Evolutionary conservation across 1,140 invertebrate genomes (phyloP).

Genomic region (Teleogryllus occipitalis): DNA sequence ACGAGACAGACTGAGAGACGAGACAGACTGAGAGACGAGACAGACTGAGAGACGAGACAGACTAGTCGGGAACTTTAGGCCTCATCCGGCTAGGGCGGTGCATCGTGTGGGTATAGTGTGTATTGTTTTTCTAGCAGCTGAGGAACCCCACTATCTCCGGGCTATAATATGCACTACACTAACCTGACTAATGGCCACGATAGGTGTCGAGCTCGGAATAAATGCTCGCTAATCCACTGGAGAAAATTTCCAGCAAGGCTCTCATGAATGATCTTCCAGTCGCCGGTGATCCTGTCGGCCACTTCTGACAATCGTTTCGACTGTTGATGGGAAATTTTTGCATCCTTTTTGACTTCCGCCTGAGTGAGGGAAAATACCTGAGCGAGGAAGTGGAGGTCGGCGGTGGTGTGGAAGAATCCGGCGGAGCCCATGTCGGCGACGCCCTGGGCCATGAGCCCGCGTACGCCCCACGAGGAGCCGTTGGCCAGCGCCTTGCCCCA

Average conservation of each 20-base stretch:
- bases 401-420: neutral
- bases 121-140: no score
- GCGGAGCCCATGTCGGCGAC: neutral
- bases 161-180: no score
- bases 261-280: no score
- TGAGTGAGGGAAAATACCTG: neutral
- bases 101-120: neutral
- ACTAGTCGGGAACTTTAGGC: neutral
- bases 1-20: neutral
- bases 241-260: no score
- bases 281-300: no score
- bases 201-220: no score
- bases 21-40: neutral
- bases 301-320: no score
- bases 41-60: neutral
- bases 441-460: neutral
- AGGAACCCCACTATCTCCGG: no score
- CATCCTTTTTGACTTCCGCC: no score
- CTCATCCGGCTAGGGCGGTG: neutral
- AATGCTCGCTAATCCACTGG: no score
- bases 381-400: neutral
- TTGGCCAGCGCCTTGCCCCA: neutral
- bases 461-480: neutral
- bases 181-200: no score
- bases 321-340: no score